Evolutionary conservation across 53 echinoderm and acorn worm species (phyloP).

Genomic region (Paelopatides confundens): DNA sequence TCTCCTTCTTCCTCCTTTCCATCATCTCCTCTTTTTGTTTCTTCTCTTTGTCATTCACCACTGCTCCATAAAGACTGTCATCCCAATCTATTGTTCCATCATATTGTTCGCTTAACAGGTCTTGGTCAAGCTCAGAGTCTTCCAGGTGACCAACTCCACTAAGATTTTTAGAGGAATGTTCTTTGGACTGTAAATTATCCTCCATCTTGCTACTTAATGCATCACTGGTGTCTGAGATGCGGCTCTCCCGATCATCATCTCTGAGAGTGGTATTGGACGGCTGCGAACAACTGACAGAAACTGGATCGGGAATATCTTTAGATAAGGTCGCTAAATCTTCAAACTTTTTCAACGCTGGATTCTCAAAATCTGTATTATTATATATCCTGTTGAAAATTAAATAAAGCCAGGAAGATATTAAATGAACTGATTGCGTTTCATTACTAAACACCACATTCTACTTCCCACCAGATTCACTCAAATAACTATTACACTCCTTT

Average conservation of each 20-base stretch:
- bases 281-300: neutral
- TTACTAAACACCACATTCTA: no score
- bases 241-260: neutral
- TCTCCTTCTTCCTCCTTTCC: slow-evolving; percentile 15
- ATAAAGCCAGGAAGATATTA: neutral
- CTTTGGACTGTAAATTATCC: neutral
- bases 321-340: slow-evolving; percentile 28
- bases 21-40: slow-evolving; percentile 18
- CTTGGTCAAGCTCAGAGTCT: neutral
- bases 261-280: neutral
- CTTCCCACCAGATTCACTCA: no score
- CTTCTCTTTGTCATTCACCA: slow-evolving; percentile 34
- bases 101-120: neutral
- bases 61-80: neutral
- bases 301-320: neutral
- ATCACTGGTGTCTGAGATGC: slow-evolving; percentile 5
- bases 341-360: slow-evolving; percentile 33
- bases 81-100: slow-evolving; percentile 18
- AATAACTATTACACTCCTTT: no score
- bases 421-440: no score
- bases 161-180: neutral
- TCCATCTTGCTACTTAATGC: slow-evolving; percentile 5
- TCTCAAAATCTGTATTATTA: slow-evolving; percentile 31
- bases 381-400: slow-evolving; percentile 6
- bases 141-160: slow-evolving; percentile 6